These are phyloP conservation scores for Chironomus striatipennis DNA, from an alignment of 1,140 invertebrate genomes.

Conservation along the genomic window DNA sequence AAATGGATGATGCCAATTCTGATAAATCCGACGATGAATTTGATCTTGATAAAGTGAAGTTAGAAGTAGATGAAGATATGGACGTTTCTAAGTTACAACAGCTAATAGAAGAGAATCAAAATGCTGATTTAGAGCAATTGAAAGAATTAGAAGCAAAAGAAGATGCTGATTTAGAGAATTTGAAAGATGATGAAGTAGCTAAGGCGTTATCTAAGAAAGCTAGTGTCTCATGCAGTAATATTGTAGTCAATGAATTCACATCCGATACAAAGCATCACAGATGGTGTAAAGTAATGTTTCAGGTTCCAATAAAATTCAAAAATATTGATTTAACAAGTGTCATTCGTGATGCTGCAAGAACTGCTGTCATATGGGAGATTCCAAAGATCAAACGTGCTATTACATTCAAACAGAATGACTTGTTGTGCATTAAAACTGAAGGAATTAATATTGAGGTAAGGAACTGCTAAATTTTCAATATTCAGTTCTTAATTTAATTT, in stretches of 20 bases:
- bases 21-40: slow-evolving; percentile 38
- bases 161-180: slow-evolving; percentile 35
- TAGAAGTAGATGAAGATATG: slow-evolving; percentile 38
- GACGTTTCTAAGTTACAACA: slow-evolving; percentile 32
- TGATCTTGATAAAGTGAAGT: slow-evolving; percentile 26
- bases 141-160: slow-evolving; percentile 32
- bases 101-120: background rate
- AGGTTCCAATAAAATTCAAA: slow-evolving; percentile 56
- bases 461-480: slow-evolving; percentile 25
- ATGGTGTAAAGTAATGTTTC: slow-evolving; percentile 45
- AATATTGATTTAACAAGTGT: slow-evolving; percentile 71
- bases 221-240: slow-evolving; percentile 32
- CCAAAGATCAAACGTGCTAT: slow-evolving; percentile 77
- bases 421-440: slow-evolving; percentile 77
- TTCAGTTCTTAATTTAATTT: slow-evolving; percentile 24
- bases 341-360: slow-evolving; percentile 61
- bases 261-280: slow-evolving; percentile 60
- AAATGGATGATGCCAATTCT: slow-evolving; percentile 40
- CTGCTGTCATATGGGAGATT: slow-evolving; percentile 70
- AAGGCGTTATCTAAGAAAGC: background rate
- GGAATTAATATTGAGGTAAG: slow-evolving; percentile 81
- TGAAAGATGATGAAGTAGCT: slow-evolving; percentile 38
- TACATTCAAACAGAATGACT: slow-evolving; percentile 52
- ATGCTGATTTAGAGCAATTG: background rate
- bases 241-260: slow-evolving; percentile 54